Evolutionary conservation across 2,888 invertebrate species (phyloP).

Genomic region (Synergus umbraculus): DNA sequence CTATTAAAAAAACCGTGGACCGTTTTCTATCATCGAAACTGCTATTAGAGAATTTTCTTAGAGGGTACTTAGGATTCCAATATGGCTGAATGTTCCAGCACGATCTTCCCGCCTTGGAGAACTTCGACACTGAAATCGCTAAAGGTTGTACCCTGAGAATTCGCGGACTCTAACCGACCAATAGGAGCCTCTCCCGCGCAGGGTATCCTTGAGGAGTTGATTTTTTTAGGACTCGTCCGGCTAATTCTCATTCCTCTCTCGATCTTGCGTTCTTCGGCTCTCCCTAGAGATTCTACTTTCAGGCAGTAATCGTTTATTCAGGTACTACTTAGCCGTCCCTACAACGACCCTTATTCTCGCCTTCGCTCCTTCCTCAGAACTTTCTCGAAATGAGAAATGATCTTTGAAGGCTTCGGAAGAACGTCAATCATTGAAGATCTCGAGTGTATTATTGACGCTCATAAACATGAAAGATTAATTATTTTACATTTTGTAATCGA

Average conservation of each 20-base stretch:
- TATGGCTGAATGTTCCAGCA: slow-evolving; percentile 18
- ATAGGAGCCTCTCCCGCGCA: slow-evolving; percentile 63
- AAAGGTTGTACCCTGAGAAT: slow-evolving; percentile 50
- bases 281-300: slow-evolving; percentile 42
- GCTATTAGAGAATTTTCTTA: neutral
- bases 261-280: slow-evolving; percentile 51
- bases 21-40: neutral
- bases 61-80: slow-evolving; percentile 29
- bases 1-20: too few species aligned
- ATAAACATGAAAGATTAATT: neutral
- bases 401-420: neutral
- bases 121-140: slow-evolving; percentile 60
- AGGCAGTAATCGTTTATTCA: slow-evolving; percentile 32
- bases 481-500: neutral
- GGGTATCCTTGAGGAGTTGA: slow-evolving; percentile 51
- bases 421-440: neutral
- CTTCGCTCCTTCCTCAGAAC: neutral
- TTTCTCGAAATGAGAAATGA: slow-evolving; percentile 21
- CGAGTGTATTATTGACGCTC: neutral
- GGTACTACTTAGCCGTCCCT: slow-evolving; percentile 2
- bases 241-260: slow-evolving; percentile 50
- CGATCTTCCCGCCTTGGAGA: slow-evolving; percentile 46
- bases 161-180: slow-evolving; percentile 58
- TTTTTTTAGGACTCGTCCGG: slow-evolving; percentile 52
- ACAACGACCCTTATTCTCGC: neutral